Percentiles rank a stretch among this genome's conserved stretches.
These are phyloP conservation scores for Mechanitis messenoides DNA, from an alignment of 2,888 invertebrate genomes.

Conservation along the genomic window DNA sequence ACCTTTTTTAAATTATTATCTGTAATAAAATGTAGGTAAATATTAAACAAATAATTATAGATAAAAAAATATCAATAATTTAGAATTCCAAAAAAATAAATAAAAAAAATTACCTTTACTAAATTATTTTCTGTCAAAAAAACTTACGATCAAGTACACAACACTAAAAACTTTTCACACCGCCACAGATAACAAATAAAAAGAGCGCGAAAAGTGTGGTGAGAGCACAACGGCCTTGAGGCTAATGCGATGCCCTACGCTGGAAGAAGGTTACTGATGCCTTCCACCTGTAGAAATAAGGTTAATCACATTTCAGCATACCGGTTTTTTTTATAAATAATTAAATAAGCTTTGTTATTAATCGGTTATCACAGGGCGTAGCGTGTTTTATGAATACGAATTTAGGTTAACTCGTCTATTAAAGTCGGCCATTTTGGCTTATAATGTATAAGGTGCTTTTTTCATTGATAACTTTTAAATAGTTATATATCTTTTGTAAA, in stretches of 20 bases:
- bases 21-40: too few species aligned
- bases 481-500: too few species aligned
- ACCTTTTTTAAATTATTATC: too few species aligned
- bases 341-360: neutral
- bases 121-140: neutral
- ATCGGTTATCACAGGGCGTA: neutral
- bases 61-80: too few species aligned
- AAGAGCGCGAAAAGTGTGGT: neutral
- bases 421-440: too few species aligned
- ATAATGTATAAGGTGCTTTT: too few species aligned
- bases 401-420: too few species aligned
- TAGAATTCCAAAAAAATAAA: too few species aligned
- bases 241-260: neutral
- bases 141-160: neutral
- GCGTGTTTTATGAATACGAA: neutral
- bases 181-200: constrained; percentile 1
- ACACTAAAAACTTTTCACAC: constrained; percentile 1
- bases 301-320: neutral
- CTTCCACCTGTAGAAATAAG: neutral
- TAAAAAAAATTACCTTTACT: too few species aligned
- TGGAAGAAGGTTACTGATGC: neutral
- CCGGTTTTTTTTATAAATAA: neutral
- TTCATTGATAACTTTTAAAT: too few species aligned
- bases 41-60: too few species aligned
- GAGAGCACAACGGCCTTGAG: constrained; percentile 1